A percentile compares a stretch with the other conserved stretches of the same genome.
phyloP scores from a whole-genome alignment of 1,140 invertebrate genomes.

The Ylistrum balloti region DNA sequence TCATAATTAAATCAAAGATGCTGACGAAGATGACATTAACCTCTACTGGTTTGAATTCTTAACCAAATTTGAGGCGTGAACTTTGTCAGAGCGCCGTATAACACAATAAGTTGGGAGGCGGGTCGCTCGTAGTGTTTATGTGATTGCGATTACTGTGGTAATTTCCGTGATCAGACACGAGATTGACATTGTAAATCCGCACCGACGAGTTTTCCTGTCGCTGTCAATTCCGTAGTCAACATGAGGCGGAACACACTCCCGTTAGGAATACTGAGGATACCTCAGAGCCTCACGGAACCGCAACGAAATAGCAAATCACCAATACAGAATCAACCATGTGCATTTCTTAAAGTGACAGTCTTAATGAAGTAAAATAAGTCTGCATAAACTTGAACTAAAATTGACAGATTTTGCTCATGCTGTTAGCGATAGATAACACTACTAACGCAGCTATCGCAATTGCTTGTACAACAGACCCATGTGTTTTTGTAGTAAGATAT shows the following conservation, averaged over 20 bases:
- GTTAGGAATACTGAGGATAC: background rate
- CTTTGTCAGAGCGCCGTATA: background rate
- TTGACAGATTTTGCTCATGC: no score
- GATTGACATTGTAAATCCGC: slow-evolving; percentile 33
- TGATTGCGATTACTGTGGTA: background rate
- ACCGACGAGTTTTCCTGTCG: slow-evolving; percentile 21
- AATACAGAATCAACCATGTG: background rate
- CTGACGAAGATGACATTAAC: slow-evolving; percentile 32
- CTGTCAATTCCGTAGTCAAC: background rate
- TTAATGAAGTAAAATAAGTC: background rate
- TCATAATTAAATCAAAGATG: slow-evolving; percentile 36
- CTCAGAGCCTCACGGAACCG: background rate
- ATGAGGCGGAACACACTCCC: slow-evolving; percentile 18
- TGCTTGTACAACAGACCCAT: no score
- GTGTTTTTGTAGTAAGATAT: no score
- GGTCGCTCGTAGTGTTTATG: background rate
- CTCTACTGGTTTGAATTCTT: slow-evolving; percentile 34
- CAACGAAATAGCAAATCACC: background rate
- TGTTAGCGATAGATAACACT: no score
- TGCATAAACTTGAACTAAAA: no score
- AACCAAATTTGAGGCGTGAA: slow-evolving; percentile 38
- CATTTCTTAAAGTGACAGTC: slow-evolving; percentile 10
- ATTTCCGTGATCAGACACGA: slow-evolving; percentile 1
- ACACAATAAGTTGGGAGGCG: slow-evolving; percentile 22
- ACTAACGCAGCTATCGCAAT: no score